Percentiles rank a stretch among this genome's conserved stretches.
Conservation (phyloP, 2,888 invertebrate species). For the Pherbina coryleti region DNA sequence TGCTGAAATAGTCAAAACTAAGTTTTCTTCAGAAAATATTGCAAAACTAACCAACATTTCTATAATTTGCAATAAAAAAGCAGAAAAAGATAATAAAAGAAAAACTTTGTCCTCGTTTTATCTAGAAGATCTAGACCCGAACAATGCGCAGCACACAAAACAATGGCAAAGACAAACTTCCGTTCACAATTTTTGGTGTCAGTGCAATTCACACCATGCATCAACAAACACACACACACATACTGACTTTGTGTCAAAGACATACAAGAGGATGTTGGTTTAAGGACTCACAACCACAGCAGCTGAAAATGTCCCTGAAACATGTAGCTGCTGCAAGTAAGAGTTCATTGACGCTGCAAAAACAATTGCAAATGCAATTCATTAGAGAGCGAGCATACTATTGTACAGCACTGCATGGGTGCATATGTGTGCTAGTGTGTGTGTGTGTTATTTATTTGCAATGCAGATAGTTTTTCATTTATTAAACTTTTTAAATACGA, state of each 20-base stretch:
- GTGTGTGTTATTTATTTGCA: neutral
- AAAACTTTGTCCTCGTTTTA: neutral
- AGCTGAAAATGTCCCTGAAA: neutral
- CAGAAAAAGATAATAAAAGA: no score
- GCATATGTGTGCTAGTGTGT: neutral
- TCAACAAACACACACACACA: neutral
- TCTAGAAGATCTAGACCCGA: neutral
- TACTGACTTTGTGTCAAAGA: neutral
- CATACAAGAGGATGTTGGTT: neutral
- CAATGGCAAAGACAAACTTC: conserved; percentile 22
- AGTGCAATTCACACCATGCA: conserved; percentile 21
- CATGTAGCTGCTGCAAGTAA: neutral
- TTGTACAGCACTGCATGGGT: neutral
- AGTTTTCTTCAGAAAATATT: no score
- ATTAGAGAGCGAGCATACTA: neutral
- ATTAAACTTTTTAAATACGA: neutral
- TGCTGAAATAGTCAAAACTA: no score
- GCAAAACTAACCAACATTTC: neutral
- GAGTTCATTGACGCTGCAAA: neutral
- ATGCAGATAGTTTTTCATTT: conserved; percentile 23
- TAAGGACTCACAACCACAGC: neutral
- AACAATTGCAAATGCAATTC: conserved; percentile 27
- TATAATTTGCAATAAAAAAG: neutral
- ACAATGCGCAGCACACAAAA: neutral
- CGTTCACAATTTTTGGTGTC: conserved; percentile 18